Conservation (phyloP, 2,888 invertebrate species). For the Phania funesta region DNA sequence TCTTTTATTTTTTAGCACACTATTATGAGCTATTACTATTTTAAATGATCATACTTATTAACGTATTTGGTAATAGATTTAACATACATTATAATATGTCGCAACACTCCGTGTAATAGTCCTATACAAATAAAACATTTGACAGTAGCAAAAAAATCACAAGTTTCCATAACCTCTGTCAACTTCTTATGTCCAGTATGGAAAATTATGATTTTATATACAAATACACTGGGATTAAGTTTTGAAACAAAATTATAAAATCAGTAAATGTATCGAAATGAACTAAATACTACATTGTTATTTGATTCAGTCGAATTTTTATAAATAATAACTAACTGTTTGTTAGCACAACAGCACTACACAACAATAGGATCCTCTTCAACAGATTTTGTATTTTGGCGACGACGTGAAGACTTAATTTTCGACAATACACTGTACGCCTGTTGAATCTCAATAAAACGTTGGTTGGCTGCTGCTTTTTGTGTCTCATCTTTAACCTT, state of each 20-base stretch:
- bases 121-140: no score
- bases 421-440: constrained; percentile 94
- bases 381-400: constrained; percentile 87
- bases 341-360: constrained; percentile 48
- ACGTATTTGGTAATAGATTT: no score
- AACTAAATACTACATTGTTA: background rate
- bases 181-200: background rate
- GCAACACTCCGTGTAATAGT: no score
- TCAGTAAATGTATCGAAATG: background rate
- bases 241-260: background rate
- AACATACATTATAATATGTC: no score
- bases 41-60: no score
- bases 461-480: constrained; percentile 88
- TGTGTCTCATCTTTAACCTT: constrained; percentile 88
- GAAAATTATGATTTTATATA: background rate
- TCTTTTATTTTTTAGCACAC: no score
- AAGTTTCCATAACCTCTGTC: background rate
- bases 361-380: constrained; percentile 79
- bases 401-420: constrained; percentile 87
- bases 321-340: background rate
- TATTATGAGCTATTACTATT: no score
- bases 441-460: constrained; percentile 95
- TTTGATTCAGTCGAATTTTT: constrained; percentile 8
- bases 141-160: no score
- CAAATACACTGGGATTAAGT: background rate